Base-by-base conservation (phyloP, 2,113 vertebrate species). In the Pomatostomus ruficeps region DNA sequence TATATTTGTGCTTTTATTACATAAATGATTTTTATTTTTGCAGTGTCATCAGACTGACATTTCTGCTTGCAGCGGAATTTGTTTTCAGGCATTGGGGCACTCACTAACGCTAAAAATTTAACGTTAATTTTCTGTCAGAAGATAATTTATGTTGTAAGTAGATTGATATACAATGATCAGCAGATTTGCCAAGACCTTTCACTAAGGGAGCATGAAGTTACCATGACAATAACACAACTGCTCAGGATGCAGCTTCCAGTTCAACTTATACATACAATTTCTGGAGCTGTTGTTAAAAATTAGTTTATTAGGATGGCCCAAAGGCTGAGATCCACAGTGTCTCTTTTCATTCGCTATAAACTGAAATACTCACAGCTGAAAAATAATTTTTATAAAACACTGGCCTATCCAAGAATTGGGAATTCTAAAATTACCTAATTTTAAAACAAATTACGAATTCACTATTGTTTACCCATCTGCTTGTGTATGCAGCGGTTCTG, bases 71-170 rank as follows among this genome's bases (percentile, higher is more conserved):
- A 88, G 9, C 25, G 35, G 71, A 82, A 89, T 92, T 78, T 73
- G 77, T 72, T 96, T 96, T 94, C 66, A 92, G 79, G 91, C 70
- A 87, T 4, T 46, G 28, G 18, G 95, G 46, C 65, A 86, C 57
- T 62, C 25, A 3, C 13, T 74, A 80, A 73, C 1, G 15, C 51
- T 43, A 58, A 81, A 87, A 89, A 51, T 70, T 91, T 80, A 2
- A 48, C 85, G 49, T 48, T 65, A 68, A 58, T 92, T 86, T 91
- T 92, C 79, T 62, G 35, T 72, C 52, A 90, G 71, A 54, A 49
- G 65, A 33, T 67, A 92, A 81, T 85, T 94, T 87, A 58, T 16
- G n/a, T 33, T 66, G 1, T 33, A 70, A 91, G 33, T 20, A 52
- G 78, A 77, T 3, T 38, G 49, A 83, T 76, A 70, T 4, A 73